Evolutionary conservation across 2,888 invertebrate species (phyloP), one percentile per base, ranked within the genome.

Genomic region (Dryobota labecula): DNA sequence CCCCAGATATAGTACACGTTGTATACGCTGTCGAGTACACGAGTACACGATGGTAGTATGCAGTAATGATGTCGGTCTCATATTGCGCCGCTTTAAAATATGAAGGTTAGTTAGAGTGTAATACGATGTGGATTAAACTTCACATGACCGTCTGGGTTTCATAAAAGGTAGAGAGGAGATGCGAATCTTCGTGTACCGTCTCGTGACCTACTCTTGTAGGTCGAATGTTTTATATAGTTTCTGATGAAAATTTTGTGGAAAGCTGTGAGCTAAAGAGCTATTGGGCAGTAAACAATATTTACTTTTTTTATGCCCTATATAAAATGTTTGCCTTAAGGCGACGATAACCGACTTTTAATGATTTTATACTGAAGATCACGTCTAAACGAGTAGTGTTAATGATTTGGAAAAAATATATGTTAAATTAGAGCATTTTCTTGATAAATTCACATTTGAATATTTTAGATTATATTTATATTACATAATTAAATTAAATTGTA

Each of bases 1-100:
- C 30, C n/a, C 13, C 33, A 49, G 69, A 49, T 56, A 58, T 30
- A 20, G 24, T 45, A 54, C 54, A 49, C 4, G 27, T 45, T 27
- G 58, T 76, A n/a, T n/a, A 61, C 33, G n/a, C 41, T 58, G 70
- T 63, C 30, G 71, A 76, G 65, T 60, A 76, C 49, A 45, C 58
- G 36, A 47, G 56, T 70, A 49, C 53, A 30, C 33, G 67, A 51
- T 65, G 62, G 64, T 30, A 60, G 49, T 49, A 51, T 81, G 63
- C 66, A 71, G 82, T 78, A 78, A 78, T 77, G 78, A 78, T 63
- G 78, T 66, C 57, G 78, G 51, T 54, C 62, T 71, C 77, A 58
- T 67, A 67, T 78, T 76, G 60, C 70, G 30, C 51, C 11, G 38
- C 38, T 76, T 54, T 53, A 81, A 58, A 76, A 66, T 51, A 64